Evolutionary conservation across 1,140 invertebrate genomes (phyloP).

Genomic region (Drosophila repleta): DNA sequence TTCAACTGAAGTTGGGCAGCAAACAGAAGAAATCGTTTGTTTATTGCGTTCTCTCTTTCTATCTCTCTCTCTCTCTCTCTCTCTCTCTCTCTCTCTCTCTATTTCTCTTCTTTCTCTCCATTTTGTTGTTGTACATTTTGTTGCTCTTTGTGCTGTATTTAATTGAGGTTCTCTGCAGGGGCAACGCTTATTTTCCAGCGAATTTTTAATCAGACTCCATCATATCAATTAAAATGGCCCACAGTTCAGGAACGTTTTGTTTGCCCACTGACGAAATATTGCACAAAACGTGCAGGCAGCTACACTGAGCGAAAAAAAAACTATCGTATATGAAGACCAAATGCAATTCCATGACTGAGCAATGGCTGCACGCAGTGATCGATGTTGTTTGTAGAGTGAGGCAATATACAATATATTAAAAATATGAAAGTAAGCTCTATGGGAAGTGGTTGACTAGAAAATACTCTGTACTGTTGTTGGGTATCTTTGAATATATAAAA

Average conservation of each 20-base stretch:
- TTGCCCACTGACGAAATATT: neutral
- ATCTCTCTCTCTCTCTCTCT: constrained; percentile 14
- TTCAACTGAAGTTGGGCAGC: constrained; percentile 30
- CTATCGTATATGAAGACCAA: too few species aligned
- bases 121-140: constrained; percentile 23
- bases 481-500: too few species aligned
- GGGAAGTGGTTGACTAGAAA: too few species aligned
- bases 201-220: constrained; percentile 58
- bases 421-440: too few species aligned
- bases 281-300: neutral
- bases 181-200: constrained; percentile 56
- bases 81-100: constrained; percentile 38
- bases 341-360: too few species aligned
- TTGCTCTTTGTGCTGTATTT: constrained; percentile 7
- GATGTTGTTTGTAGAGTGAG: too few species aligned
- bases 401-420: too few species aligned
- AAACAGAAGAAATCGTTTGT: constrained; percentile 38
- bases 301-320: constrained; percentile 3
- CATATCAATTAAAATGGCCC: constrained; percentile 62
- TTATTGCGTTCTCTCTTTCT: constrained; percentile 25
- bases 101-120: neutral
- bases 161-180: constrained; percentile 5
- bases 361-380: too few species aligned
- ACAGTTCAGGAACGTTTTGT: constrained; percentile 40
- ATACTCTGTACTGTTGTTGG: too few species aligned